Base-by-base conservation (phyloP, 2,888 invertebrate genomes). In the Nomada goodeniana region DNA sequence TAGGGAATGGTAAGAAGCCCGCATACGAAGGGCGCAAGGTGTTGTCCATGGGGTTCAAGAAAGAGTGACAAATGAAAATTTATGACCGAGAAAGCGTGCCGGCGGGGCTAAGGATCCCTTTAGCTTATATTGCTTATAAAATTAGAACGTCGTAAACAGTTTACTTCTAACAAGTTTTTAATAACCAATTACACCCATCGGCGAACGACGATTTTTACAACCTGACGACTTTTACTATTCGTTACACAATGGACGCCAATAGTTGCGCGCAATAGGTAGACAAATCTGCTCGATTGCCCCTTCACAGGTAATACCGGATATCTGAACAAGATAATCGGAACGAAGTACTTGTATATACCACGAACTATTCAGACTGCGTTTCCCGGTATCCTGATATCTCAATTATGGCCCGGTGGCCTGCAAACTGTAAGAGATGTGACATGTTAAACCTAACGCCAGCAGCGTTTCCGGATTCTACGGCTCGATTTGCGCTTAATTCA, bases 41-140 rank as follows among this genome's bases (percentile, higher is more conserved):
- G 72, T 80, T 80, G 82, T 83, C 87, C 55, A 82, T 70, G 63
- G 79, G 63, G 84, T 68, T 86, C 84, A 85, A 84, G 87, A 85
- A 89, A 88, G 73, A 68, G 86, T 81, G 90, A 89, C 89, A 90
- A 91, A 91, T 91, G 85, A 85, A 89, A 90, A 91, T 91, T 91
- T 91, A 91, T 88, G 90, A 89, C 64, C 68, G 83, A 20, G 84
- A 87, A 89, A 89, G 86, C 84, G 76, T 79, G 71, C 71, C 76
- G 57, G 23, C 10, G 20, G 20, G 69, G 3, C 71, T 68, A 13
- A 67, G 42, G n/a, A 72, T 65, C n/a, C 59, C 36, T 10, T 13
- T 15, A 15, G 26, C 52, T 81, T 71, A 52, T 57, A 47, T 70
- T 26, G 61, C 63, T 81, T 61, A 81, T 81, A 70, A 82, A 81